phyloP scores from a whole-genome alignment of 1,140 invertebrate genomes.

The Belonocnema kinseyi region DNA sequence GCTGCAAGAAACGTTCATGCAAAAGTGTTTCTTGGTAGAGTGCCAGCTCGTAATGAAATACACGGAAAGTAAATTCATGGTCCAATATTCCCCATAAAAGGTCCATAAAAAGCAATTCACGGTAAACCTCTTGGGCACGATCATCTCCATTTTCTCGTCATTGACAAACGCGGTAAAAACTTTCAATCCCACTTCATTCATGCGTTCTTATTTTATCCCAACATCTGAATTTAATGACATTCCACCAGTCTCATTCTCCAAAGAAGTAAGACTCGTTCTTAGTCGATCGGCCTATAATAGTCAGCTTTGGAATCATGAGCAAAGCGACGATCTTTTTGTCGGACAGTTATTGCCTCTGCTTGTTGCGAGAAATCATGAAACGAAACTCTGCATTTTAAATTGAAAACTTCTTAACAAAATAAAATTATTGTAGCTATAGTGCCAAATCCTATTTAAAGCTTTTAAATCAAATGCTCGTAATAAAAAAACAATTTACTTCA shows the following conservation, averaged over 20 bases:
- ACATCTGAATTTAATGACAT: slow-evolving; percentile 18
- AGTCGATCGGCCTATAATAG: slow-evolving; percentile 23
- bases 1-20: neutral
- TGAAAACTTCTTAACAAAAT: too few relatives aligned
- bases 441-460: too few relatives aligned
- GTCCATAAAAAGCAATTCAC: slow-evolving; percentile 9
- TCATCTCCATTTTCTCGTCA: slow-evolving; percentile 23
- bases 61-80: neutral
- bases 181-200: slow-evolving; percentile 19
- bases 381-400: too few relatives aligned
- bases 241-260: neutral
- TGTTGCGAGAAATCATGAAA: too few relatives aligned
- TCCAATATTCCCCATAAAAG: slow-evolving; percentile 26
- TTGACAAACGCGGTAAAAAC: slow-evolving; percentile 21
- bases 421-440: too few relatives aligned
- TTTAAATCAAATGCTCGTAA: too few relatives aligned
- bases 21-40: neutral
- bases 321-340: neutral
- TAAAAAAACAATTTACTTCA: too few relatives aligned
- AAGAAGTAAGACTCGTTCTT: neutral
- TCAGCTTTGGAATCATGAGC: slow-evolving; percentile 7
- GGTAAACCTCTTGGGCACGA: slow-evolving; percentile 24
- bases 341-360: too few relatives aligned
- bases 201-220: slow-evolving; percentile 16
- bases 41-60: slow-evolving; percentile 8